Evolutionary conservation across 2,888 invertebrate genomes (phyloP), one percentile per base, ranked within the genome.

Genomic region (Belgica antarctica): DNA sequence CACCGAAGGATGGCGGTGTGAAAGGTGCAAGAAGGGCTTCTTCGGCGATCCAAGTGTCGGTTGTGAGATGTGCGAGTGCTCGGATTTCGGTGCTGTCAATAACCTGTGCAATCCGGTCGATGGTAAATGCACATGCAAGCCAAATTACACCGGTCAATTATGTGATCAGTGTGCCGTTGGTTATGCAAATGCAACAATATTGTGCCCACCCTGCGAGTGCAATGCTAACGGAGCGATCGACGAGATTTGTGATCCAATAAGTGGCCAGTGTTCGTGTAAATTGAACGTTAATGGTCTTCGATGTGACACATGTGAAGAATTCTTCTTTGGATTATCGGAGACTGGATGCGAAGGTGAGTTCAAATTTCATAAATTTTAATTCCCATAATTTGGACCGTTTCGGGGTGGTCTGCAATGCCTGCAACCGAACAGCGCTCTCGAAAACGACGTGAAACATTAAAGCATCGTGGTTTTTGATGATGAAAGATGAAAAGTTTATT

Each of bases 151-250:
- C 0, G 92, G 90, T 0, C 83, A 87, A 72, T 85, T 87, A 46
- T 94, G 94, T 74, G 84, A 87, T 73, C 75, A 76, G 63, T 92
- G 92, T 76, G 83, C 83, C 70, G 81, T 84, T 77, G 76, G 76
- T 74, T 73, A 34, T 31, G 88, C 89, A 75, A 88, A 94, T 75
- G 83, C 92, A 46, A 86, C 88, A 4, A 86, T 87, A 3, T 89
- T 90, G 27, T 97, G 96, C 77, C 84, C 85, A 1, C 81, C 86
- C 34, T 97, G 96, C 79, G 84, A 85, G 70, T 97, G 97, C 77
- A 86, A 89, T 73, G 73, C 79, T 0, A 77, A 83, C 71, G 94
- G 92, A 22, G 86, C 95, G 0, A 77, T 80, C 34, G 84, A 83
- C 70, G 79, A 80, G n/a, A 77, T 83, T 24, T 97, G 97, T 81